Base-by-base conservation (phyloP, 1,140 invertebrate species). In the Drosophila kepulauana region DNA sequence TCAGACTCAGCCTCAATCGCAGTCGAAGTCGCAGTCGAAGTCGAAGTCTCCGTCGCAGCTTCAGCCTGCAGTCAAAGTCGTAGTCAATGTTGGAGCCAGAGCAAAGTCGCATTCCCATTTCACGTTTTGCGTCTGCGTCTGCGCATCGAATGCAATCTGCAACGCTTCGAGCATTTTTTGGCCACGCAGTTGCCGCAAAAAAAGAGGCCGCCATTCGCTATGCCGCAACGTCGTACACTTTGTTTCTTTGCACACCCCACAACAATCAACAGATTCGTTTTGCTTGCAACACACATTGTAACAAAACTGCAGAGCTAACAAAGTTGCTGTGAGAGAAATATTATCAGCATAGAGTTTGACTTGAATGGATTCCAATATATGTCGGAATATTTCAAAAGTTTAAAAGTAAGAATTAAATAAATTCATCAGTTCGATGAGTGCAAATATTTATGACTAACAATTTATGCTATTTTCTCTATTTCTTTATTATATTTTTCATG, bases 81-180 rank as follows among this genome's bases (percentile, higher is more conserved):
- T n/a, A 11, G 35, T 52, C 49, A 28, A 41, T 33, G 7, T 33
- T 33, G 35, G 16, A 25, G 35, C 13, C 20, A 25, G 10, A 16
- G 35, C 49, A 45, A 16, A 41, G 13, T 28, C 49, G 16, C 62
- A 69, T 64, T 48, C 33, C n/a, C 57, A 63, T 16, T 51, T 54
- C 64, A 62, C 48, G 57, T 76, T 75, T 25, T 52, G 64, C 54
- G 64, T 78, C 57, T 72, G 76, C 67, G 64, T 78, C 57, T 75
- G 76, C 67, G 77, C 72, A 79, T 66, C 88, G 88, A 91, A 91
- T 91, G 87, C 88, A 91, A 91, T 91, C 82, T 81, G 87, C 88
- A 87, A 91, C 82, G 88, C 88, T 91, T 75, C 67, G 67, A 84
- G 87, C 82, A 71, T 82, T 78, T 82, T 74, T 77, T 68, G 65